Percentiles rank a stretch among this genome's conserved stretches.
phyloP scores from a whole-genome alignment of 1,140 invertebrate species.

The Drosophila pseudoobscura region DNA sequence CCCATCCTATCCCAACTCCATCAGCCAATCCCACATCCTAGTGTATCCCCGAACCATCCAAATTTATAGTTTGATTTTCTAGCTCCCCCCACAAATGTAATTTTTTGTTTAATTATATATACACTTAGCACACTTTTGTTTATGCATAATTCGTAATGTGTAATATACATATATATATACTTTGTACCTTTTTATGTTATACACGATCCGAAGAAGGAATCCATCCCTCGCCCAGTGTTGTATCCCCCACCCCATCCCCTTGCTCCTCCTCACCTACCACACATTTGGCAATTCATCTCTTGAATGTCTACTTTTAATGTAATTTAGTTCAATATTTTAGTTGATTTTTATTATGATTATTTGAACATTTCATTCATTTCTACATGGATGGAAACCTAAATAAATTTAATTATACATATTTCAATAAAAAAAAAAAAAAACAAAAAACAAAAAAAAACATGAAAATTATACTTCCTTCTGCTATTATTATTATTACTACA shows the following conservation, averaged over 20 bases:
- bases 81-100: conserved; percentile 17
- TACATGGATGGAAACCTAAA: conserved; percentile 62
- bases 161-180: conserved; percentile 65
- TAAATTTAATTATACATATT: conserved; percentile 74
- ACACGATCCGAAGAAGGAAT: conserved; percentile 30
- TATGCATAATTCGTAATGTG: conserved; percentile 73
- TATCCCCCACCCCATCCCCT: conserved; percentile 11
- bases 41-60: neutral
- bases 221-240: conserved; percentile 56
- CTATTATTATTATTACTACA: conserved; percentile 78
- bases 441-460: conserved; percentile 46
- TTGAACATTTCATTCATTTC: conserved; percentile 51
- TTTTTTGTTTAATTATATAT: conserved; percentile 49
- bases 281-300: conserved; percentile 65
- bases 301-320: conserved; percentile 76
- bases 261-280: conserved; percentile 22
- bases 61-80: conserved; percentile 48
- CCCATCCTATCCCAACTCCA: no score
- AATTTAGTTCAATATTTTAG: conserved; percentile 83
- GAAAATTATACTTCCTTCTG: conserved; percentile 65
- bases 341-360: conserved; percentile 82
- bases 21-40: no score
- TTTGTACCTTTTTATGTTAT: conserved; percentile 77
- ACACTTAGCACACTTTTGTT: conserved; percentile 74
- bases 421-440: conserved; percentile 54